Conservation (phyloP, 2,113 vertebrate genomes). For the Engraulis encrasicolus region DNA sequence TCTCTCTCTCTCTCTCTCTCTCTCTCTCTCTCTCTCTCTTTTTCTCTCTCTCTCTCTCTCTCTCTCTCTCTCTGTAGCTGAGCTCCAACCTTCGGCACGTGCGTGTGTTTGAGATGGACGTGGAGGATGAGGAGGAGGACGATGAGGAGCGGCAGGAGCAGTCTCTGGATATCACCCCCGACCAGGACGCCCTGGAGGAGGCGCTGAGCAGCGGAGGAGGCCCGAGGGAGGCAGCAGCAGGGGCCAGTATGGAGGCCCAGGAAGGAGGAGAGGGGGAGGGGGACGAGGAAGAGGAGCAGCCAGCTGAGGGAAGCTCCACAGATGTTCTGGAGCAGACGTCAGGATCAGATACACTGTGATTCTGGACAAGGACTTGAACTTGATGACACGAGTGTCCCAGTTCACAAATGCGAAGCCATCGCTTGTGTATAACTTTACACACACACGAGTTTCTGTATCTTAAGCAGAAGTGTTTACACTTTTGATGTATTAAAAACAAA, state of each 20-base stretch:
- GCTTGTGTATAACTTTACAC: neutral
- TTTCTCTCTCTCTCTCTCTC: neutral
- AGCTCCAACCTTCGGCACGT: slow-evolving; percentile 93
- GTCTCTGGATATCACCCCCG: slow-evolving; percentile 73
- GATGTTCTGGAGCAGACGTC: slow-evolving; percentile 60
- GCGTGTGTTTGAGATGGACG: slow-evolving; percentile 97
- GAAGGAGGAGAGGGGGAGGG: slow-evolving; percentile 38
- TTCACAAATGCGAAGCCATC: neutral
- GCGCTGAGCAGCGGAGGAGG: slow-evolving; percentile 58
- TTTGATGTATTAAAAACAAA: no score
- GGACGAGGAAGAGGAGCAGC: no score
- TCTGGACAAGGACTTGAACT: neutral
- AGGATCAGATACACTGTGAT: slow-evolving; percentile 50
- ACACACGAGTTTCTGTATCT: neutral
- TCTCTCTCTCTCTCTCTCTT: neutral
- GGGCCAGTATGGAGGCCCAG: slow-evolving; percentile 44
- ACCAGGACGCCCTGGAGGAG: slow-evolving; percentile 73
- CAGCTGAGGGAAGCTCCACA: slow-evolving; percentile 41
- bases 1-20: neutral
- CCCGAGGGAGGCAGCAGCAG: no score
- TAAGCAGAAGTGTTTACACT: neutral
- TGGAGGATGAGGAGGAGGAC: slow-evolving; percentile 87
- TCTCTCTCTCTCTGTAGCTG: slow-evolving; percentile 71
- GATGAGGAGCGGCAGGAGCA: slow-evolving; percentile 86
- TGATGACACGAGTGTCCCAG: neutral